These are phyloP conservation scores for Ophion ellenae DNA, from an alignment of 2,888 invertebrate genomes.

Conservation along the genomic window DNA sequence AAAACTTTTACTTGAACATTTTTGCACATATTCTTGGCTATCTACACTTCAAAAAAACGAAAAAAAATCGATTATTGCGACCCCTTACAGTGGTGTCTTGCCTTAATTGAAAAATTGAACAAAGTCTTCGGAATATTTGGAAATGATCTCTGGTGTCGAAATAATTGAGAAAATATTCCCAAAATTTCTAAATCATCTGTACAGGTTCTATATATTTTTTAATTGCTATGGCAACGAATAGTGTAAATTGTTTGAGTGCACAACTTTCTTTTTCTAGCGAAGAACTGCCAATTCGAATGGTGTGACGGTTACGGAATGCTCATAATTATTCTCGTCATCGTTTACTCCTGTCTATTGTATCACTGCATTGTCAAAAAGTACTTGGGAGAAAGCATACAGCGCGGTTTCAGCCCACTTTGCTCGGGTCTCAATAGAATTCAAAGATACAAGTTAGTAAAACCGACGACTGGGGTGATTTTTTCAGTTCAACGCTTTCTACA, in stretches of 20 bases:
- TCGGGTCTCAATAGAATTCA: constrained; percentile 49
- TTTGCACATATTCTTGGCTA: too few relatives aligned
- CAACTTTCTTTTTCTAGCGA: constrained; percentile 65
- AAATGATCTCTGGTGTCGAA: not conserved
- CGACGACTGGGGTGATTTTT: not conserved
- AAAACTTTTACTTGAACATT: too few relatives aligned
- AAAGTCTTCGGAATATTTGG: too few relatives aligned
- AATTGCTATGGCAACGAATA: too few relatives aligned
- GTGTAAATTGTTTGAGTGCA: not conserved
- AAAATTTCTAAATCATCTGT: not conserved
- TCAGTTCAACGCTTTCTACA: not conserved
- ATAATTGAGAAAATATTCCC: not conserved
- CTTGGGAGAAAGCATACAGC: constrained; percentile 83
- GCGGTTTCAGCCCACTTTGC: constrained; percentile 63
- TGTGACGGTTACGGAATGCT: constrained; percentile 91
- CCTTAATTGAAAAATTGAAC: not conserved
- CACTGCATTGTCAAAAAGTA: constrained; percentile 86
- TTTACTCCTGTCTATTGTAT: constrained; percentile 88
- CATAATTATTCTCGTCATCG: constrained; percentile 86
- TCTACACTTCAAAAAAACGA: too few relatives aligned
- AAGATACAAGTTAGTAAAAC: constrained; percentile 61
- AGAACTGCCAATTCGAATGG: constrained; percentile 72
- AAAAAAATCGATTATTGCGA: too few relatives aligned
- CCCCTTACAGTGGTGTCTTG: too few relatives aligned
- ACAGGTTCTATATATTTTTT: not conserved